Evolutionary conservation across 2,113 vertebrate genomes (phyloP).

Genomic region (Bubo scandiacus): DNA sequence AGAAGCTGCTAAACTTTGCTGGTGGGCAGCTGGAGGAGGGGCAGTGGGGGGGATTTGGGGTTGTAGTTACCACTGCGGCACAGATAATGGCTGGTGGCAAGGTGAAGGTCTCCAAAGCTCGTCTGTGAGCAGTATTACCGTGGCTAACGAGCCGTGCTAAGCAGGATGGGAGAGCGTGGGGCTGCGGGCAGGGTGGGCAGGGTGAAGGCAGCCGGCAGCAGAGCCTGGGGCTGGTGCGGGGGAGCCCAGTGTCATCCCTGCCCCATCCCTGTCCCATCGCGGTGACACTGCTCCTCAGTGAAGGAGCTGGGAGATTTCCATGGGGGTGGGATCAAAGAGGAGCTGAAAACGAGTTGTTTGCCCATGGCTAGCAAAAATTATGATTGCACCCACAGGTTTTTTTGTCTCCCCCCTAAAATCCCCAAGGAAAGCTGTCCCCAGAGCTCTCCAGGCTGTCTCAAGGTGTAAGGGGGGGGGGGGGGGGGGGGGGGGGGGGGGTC

Average conservation of each 20-base stretch:
- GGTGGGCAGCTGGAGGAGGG: rapidly evolving
- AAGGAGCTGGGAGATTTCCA: neutral
- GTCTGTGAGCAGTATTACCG: neutral
- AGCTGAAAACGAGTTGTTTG: neutral
- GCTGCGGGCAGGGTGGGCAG: neutral
- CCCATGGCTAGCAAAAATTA: neutral
- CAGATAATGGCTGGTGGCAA: neutral
- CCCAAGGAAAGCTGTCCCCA: neutral
- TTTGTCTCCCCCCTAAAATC: neutral
- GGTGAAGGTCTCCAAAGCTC: neutral
- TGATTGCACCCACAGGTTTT: neutral
- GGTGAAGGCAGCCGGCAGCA: neutral
- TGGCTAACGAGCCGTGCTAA: neutral
- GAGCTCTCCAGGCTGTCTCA: neutral
- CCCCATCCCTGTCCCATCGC: neutral
- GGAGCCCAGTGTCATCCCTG: neutral
- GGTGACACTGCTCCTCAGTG: neutral
- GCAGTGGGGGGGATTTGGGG: neutral
- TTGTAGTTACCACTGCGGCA: rapidly evolving
- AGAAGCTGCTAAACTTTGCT: neutral
- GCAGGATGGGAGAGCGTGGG: neutral
- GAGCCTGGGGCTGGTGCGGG: neutral
- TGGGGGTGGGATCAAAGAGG: neutral
- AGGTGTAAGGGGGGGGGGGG: neutral
- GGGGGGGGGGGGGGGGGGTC: too few relatives aligned